Evolutionary conservation across 2,797 vertebrate genomes (phyloP).

Genomic region (Anomalospiza imberbis): DNA sequence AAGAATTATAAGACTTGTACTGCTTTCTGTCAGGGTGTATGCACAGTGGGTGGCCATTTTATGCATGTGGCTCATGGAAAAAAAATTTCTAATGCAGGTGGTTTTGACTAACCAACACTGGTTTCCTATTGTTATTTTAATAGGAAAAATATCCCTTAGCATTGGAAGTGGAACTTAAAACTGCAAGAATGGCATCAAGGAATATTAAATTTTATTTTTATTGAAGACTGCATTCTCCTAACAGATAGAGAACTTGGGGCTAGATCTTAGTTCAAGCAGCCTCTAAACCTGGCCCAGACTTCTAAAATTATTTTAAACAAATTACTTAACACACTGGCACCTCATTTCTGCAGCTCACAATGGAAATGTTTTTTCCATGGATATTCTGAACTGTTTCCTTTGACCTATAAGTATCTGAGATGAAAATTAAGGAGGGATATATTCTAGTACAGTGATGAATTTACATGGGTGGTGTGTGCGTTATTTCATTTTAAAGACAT

Average conservation of each 20-base stretch:
- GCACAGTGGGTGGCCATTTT: not conserved
- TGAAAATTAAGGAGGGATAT: not conserved
- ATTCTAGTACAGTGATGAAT: not conserved
- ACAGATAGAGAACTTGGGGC: not conserved
- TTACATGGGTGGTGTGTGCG: fast-evolving
- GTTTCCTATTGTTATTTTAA: not conserved
- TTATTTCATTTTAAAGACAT: not conserved
- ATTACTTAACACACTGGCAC: not conserved
- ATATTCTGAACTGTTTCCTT: not conserved
- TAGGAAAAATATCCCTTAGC: not conserved
- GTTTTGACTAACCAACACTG: not conserved
- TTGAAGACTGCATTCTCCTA: not conserved
- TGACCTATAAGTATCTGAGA: not conserved
- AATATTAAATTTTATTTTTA: not conserved
- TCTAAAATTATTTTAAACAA: not conserved
- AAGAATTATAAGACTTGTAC: not conserved
- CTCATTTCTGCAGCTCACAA: not conserved
- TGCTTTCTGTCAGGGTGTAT: not conserved
- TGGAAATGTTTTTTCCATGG: not conserved
- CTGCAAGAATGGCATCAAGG: not conserved
- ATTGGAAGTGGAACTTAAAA: not conserved
- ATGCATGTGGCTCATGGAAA: not conserved
- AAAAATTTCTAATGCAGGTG: not conserved
- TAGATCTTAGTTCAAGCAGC: not conserved
- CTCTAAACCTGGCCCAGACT: not conserved